A percentile compares a stretch with the other conserved stretches of the same genome.
These are phyloP conservation scores for Argynnis bischoffii DNA, from an alignment of 2,888 invertebrate species.

Conservation along the genomic window DNA sequence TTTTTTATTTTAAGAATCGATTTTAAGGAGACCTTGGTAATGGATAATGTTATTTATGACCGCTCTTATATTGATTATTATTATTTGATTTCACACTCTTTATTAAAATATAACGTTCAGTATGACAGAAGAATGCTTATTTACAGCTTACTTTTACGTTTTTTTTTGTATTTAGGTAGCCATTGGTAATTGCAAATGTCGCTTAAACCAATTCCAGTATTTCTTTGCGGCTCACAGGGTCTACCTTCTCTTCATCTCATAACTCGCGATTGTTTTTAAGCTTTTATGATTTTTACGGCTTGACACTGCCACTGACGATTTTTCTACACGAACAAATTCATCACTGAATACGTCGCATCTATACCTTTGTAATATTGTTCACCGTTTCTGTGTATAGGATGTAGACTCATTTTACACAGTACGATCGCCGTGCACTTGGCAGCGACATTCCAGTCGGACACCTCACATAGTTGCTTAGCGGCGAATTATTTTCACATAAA, in stretches of 20 bases:
- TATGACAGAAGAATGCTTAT: not conserved
- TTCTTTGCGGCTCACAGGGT: conserved; percentile 23
- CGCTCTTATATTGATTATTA: not conserved
- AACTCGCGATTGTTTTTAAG: conserved; percentile 11
- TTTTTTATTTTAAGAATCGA: conserved; percentile 20
- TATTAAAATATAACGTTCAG: not conserved
- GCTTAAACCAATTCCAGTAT: conserved; percentile 15
- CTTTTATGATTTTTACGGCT: conserved; percentile 9
- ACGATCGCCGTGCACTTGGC: too few species aligned
- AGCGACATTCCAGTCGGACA: too few species aligned
- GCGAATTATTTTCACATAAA: too few species aligned
- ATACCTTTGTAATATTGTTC: conserved; percentile 4
- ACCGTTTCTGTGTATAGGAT: not conserved
- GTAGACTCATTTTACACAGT: not conserved
- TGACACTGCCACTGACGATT: conserved; percentile 26
- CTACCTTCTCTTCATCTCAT: not conserved
- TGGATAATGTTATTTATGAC: not conserved
- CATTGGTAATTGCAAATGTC: conserved; percentile 11
- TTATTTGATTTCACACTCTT: not conserved
- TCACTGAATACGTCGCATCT: conserved; percentile 17
- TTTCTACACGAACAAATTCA: conserved; percentile 20
- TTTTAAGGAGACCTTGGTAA: conserved; percentile 17
- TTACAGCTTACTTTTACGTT: not conserved
- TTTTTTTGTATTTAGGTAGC: not conserved
- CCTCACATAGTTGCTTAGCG: too few species aligned